Evolutionary conservation across 2,797 vertebrate species (phyloP).

Genomic region (Pseudochirops corinnae): DNA sequence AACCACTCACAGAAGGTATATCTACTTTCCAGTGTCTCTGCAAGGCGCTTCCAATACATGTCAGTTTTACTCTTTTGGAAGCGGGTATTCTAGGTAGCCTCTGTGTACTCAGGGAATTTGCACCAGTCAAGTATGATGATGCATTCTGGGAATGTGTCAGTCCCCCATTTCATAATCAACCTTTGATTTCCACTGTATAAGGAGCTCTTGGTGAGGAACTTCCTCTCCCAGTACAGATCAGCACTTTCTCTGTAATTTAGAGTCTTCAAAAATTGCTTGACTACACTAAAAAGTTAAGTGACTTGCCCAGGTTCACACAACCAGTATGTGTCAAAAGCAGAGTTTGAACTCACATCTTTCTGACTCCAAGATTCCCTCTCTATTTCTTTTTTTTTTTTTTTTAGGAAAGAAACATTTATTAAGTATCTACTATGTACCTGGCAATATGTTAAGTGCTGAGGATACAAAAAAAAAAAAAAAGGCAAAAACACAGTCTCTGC

Average conservation of each 20-base stretch:
- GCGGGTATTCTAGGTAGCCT: not conserved
- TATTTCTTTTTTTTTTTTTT: not conserved
- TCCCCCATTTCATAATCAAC: not conserved
- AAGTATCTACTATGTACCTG: too few relatives aligned
- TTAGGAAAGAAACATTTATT: too few relatives aligned
- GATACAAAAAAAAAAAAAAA: too few relatives aligned
- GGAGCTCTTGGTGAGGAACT: not conserved
- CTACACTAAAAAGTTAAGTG: not conserved
- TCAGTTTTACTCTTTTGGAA: not conserved
- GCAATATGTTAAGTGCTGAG: too few relatives aligned
- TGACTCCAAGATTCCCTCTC: not conserved
- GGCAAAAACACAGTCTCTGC: too few relatives aligned
- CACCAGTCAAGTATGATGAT: not conserved
- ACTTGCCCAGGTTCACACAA: not conserved
- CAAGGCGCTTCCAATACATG: not conserved
- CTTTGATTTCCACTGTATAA: not conserved
- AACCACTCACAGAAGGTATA: not conserved
- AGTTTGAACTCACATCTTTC: not conserved
- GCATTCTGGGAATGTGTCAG: not conserved
- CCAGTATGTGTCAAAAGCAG: not conserved
- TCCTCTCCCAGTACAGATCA: not conserved
- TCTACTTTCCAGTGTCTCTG: not conserved
- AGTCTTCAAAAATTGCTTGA: not conserved
- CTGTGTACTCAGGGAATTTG: not conserved
- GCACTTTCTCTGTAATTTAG: not conserved